A percentile compares a stretch with the other conserved stretches of the same genome.
Conservation (phyloP, 2,113 vertebrate species). For the Mustela lutreola region DNA sequence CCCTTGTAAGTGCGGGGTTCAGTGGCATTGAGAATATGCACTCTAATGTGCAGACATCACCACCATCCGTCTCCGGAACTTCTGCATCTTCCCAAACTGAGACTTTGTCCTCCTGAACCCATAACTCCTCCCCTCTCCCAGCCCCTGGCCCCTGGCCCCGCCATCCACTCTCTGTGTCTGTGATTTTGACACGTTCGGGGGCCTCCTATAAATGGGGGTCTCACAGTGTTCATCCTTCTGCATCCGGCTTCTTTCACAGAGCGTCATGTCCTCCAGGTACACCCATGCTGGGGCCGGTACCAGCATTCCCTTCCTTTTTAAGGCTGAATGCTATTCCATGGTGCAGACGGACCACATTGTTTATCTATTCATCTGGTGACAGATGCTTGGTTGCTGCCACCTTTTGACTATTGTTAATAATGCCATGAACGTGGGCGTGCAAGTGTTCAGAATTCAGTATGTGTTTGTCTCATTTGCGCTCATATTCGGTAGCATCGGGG, state of each 20-base stretch:
- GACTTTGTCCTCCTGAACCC: neutral
- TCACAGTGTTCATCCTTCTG: fast-evolving
- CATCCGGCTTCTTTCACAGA: fast-evolving
- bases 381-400: neutral
- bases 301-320: neutral
- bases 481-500: neutral
- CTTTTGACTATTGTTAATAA: neutral
- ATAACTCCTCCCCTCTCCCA: fast-evolving
- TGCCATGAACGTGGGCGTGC: fast-evolving
- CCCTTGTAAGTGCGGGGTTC: fast-evolving
- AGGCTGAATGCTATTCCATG: neutral
- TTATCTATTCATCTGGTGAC: fast-evolving
- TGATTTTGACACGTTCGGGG: fast-evolving
- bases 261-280: neutral
- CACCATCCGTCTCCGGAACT: fast-evolving
- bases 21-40: fast-evolving
- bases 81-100: neutral
- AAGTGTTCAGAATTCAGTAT: neutral
- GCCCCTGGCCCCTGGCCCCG: too few species aligned
- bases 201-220: fast-evolving
- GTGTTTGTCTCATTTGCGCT: neutral
- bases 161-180: fast-evolving
- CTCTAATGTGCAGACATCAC: fast-evolving
- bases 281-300: fast-evolving
- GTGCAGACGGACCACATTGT: fast-evolving